Evolutionary conservation across 1,140 invertebrate species (phyloP).

Genomic region (Apis laboriosa): DNA sequence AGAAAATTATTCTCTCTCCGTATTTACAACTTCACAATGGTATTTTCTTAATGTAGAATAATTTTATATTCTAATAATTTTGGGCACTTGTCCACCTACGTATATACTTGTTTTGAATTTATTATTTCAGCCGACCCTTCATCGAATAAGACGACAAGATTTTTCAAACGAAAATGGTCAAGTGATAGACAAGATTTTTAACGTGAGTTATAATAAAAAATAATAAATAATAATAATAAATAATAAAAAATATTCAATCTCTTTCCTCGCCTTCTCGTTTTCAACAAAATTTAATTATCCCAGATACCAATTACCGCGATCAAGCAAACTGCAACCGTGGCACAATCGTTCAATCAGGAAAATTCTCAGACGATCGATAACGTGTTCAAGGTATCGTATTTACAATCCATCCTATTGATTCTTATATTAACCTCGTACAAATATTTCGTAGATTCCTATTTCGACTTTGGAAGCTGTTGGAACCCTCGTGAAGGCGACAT

Average conservation of each 20-base stretch:
- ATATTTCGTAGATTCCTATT: constrained; percentile 66
- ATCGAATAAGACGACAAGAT: constrained; percentile 25
- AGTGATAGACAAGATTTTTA: constrained; percentile 71
- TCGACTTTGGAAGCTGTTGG: constrained; percentile 70
- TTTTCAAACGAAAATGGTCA: constrained; percentile 17
- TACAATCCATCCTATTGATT: no score
- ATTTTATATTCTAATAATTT: background rate
- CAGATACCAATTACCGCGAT: constrained; percentile 76
- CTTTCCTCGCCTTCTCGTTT: background rate
- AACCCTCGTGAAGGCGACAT: constrained; percentile 63
- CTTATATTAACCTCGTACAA: no score
- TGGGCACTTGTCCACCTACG: no score
- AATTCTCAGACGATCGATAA: constrained; percentile 66
- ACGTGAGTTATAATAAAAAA: constrained; percentile 69
- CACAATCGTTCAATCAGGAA: constrained; percentile 67
- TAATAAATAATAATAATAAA: no score
- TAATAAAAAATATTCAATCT: constrained; percentile 11
- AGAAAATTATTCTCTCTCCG: no score
- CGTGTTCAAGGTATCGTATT: constrained; percentile 67
- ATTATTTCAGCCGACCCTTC: constrained; percentile 22
- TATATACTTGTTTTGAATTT: background rate
- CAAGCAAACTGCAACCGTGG: constrained; percentile 68
- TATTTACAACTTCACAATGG: background rate
- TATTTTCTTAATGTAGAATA: background rate
- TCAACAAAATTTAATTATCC: background rate